phyloP scores from a whole-genome alignment of 2,113 vertebrate species.

The Marcusenius ussheri region DNA sequence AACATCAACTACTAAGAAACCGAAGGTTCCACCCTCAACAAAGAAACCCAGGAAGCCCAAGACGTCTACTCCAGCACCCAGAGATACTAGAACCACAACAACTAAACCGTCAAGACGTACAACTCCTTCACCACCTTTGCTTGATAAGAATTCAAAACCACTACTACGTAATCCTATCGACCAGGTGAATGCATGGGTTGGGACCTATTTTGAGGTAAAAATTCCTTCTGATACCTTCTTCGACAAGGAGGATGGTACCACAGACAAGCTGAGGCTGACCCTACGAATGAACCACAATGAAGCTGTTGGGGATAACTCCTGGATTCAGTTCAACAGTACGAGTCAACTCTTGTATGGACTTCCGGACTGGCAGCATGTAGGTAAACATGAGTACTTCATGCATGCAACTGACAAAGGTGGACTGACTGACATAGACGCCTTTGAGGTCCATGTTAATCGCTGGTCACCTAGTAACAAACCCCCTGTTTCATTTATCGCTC shows the following conservation, averaged over 20 bases:
- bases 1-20: slow-evolving; percentile 70
- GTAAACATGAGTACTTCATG: slow-evolving; percentile 94
- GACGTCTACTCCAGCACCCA: slow-evolving; percentile 67
- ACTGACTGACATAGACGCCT: slow-evolving; percentile 77
- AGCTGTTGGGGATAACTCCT: slow-evolving; percentile 72
- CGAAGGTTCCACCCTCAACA: slow-evolving; percentile 58
- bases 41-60: slow-evolving; percentile 65
- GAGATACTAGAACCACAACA: slow-evolving; percentile 66
- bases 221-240: slow-evolving; percentile 92
- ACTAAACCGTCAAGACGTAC: slow-evolving; percentile 62
- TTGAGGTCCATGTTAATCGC: slow-evolving; percentile 85
- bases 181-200: slow-evolving; percentile 81
- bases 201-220: slow-evolving; percentile 96
- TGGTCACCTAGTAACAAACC: slow-evolving; percentile 71
- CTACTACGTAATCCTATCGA: slow-evolving; percentile 81
- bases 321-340: slow-evolving; percentile 95
- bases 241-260: slow-evolving; percentile 86
- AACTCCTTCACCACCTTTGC: slow-evolving; percentile 56
- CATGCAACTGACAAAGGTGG: slow-evolving; percentile 88
- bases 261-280: slow-evolving; percentile 84
- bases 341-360: slow-evolving; percentile 93
- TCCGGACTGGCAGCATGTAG: slow-evolving; percentile 70
- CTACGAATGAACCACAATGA: slow-evolving; percentile 79
- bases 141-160: slow-evolving; percentile 68
- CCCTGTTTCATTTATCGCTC: slow-evolving; percentile 77